Percentiles rank a stretch among this genome's conserved stretches.
These are phyloP conservation scores for Diadromus collaris DNA, from an alignment of 2,888 invertebrate species.

Conservation along the genomic window DNA sequence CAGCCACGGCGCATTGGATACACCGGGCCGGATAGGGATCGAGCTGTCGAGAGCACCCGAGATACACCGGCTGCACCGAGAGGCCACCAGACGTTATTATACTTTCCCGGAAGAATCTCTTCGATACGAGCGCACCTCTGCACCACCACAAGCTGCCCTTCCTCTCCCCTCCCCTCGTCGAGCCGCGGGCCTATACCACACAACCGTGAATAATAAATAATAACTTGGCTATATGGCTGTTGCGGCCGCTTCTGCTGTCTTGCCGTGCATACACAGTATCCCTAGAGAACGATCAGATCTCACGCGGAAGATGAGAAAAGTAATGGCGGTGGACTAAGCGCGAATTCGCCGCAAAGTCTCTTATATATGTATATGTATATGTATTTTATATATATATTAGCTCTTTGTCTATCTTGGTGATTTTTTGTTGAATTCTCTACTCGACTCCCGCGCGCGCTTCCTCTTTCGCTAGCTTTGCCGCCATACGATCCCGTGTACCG, in stretches of 20 bases:
- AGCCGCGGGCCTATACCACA: slow-evolving; percentile 49
- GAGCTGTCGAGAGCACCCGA: slow-evolving; percentile 55
- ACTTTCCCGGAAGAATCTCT: slow-evolving; percentile 59
- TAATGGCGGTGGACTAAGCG: slow-evolving; percentile 60
- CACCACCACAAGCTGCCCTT: slow-evolving; percentile 30
- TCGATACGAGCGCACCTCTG: slow-evolving; percentile 54
- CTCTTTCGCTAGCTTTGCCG: slow-evolving; percentile 52
- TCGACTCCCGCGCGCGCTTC: slow-evolving; percentile 51
- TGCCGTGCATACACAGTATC: slow-evolving; percentile 47
- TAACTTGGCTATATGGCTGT: slow-evolving; percentile 57
- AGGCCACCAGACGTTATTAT: slow-evolving; percentile 59
- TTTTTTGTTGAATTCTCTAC: slow-evolving; percentile 31
- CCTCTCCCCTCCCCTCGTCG: slow-evolving; percentile 27
- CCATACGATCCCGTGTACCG: slow-evolving; percentile 55
- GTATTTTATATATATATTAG: slow-evolving; percentile 13
- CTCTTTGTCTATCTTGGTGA: slow-evolving; percentile 37
- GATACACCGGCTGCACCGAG: slow-evolving; percentile 44
- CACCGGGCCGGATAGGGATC: slow-evolving; percentile 57
- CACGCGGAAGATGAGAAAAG: slow-evolving; percentile 61
- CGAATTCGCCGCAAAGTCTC: slow-evolving; percentile 55
- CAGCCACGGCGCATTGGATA: slow-evolving; percentile 26
- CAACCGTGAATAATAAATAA: slow-evolving; percentile 63
- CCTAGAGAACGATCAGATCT: slow-evolving; percentile 58
- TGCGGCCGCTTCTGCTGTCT: slow-evolving; percentile 45
- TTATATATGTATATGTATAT: slow-evolving; percentile 12